Conservation (phyloP, 2,113 vertebrate genomes). For the Circaetus cinerascens region DNA sequence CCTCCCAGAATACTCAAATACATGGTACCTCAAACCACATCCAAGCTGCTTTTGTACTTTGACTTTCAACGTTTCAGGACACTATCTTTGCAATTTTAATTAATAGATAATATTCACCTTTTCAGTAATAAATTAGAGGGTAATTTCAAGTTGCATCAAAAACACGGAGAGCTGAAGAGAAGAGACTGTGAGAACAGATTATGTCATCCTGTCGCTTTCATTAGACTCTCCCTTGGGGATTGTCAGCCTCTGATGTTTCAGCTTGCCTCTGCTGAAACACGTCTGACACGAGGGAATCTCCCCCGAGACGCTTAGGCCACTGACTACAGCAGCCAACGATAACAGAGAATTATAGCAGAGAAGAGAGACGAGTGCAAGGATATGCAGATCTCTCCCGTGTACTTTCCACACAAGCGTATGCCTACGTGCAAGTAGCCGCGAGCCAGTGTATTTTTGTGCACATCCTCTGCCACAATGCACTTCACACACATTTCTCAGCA, state of each 20-base stretch:
- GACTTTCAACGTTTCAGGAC: neutral
- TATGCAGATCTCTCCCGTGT: neutral
- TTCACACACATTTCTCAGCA: neutral
- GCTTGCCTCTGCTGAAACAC: conserved; percentile 16
- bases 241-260: conserved; percentile 49
- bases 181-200: conserved; percentile 14
- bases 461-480: neutral
- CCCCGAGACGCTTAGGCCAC: neutral
- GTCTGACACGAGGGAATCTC: neutral
- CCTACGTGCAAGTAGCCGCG: neutral
- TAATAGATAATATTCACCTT: neutral
- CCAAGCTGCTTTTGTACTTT: neutral
- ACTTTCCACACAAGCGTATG: neutral
- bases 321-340: neutral
- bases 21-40: neutral
- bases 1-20: neutral
- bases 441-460: neutral
- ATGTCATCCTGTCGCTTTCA: conserved; percentile 18
- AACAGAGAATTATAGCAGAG: neutral
- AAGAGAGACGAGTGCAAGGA: neutral
- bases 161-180: neutral
- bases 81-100: neutral
- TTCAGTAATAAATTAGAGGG: conserved; percentile 28
- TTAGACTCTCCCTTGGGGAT: conserved; percentile 3
- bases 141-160: conserved; percentile 33